Conservation (phyloP, 2,113 vertebrate genomes). For the Murina feae region DNA sequence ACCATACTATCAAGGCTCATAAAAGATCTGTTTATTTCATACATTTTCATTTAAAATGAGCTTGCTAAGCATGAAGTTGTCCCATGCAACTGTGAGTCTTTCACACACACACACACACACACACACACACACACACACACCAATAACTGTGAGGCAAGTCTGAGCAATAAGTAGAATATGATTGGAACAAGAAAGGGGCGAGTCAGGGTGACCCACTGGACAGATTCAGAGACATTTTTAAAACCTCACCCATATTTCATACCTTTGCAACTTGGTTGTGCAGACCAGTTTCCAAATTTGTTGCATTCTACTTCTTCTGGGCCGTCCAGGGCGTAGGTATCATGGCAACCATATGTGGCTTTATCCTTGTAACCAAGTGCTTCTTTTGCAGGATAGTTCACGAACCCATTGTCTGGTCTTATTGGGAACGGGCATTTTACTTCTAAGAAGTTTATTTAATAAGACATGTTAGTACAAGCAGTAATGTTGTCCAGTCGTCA, state of each 20-base stretch:
- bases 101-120: background rate
- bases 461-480: background rate
- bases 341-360: constrained; percentile 87
- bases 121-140: background rate
- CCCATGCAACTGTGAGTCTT: background rate
- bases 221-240: background rate
- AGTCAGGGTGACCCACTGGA: background rate
- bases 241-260: background rate
- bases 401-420: constrained; percentile 85
- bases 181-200: background rate
- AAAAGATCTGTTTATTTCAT: background rate
- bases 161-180: background rate
- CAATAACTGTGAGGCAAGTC: background rate
- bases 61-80: background rate
- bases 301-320: constrained; percentile 81
- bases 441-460: constrained; percentile 74
- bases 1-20: background rate
- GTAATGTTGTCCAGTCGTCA: background rate
- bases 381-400: constrained; percentile 84
- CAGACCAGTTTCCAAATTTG: constrained; percentile 88
- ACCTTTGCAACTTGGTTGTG: constrained; percentile 88
- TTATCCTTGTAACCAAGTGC: constrained; percentile 85
- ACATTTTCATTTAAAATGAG: background rate
- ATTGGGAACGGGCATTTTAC: constrained; percentile 86
- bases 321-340: constrained; percentile 83